Conservation (phyloP, 2,888 invertebrate species). For the Tryphoninae sp. region DNA sequence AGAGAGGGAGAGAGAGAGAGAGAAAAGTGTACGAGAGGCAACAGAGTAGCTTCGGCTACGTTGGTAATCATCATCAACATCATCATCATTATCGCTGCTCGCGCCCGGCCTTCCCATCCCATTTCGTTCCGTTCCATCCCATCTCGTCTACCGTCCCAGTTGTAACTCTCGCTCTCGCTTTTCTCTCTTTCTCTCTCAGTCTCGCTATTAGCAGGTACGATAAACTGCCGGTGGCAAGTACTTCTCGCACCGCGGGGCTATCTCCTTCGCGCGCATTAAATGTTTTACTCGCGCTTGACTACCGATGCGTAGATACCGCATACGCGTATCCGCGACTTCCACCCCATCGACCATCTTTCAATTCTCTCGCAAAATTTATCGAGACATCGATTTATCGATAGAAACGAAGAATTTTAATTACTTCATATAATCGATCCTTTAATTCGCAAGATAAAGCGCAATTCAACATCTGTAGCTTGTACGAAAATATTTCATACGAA, state of each 20-base stretch:
- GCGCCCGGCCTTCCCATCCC: slow-evolving; percentile 64
- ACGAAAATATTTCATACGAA: no score
- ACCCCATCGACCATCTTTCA: not conserved
- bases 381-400: not conserved
- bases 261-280: slow-evolving; percentile 53
- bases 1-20: slow-evolving; percentile 7
- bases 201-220: slow-evolving; percentile 74
- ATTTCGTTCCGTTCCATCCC: slow-evolving; percentile 71
- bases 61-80: slow-evolving; percentile 80
- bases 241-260: slow-evolving; percentile 66
- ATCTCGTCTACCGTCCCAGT: slow-evolving; percentile 68
- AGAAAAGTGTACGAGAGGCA: not conserved
- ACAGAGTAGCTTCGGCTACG: slow-evolving; percentile 68
- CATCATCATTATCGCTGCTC: slow-evolving; percentile 76
- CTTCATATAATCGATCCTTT: no score
- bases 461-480: no score
- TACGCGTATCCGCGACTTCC: slow-evolving; percentile 9
- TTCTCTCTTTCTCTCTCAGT: slow-evolving; percentile 20
- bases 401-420: not conserved
- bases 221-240: slow-evolving; percentile 75
- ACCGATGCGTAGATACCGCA: slow-evolving; percentile 53
- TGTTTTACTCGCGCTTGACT: slow-evolving; percentile 55
- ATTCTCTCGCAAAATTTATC: not conserved
- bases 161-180: slow-evolving; percentile 60
- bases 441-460: no score